Evolutionary conservation across 2,888 invertebrate genomes (phyloP).

Genomic region (Ophion ventricosus): DNA sequence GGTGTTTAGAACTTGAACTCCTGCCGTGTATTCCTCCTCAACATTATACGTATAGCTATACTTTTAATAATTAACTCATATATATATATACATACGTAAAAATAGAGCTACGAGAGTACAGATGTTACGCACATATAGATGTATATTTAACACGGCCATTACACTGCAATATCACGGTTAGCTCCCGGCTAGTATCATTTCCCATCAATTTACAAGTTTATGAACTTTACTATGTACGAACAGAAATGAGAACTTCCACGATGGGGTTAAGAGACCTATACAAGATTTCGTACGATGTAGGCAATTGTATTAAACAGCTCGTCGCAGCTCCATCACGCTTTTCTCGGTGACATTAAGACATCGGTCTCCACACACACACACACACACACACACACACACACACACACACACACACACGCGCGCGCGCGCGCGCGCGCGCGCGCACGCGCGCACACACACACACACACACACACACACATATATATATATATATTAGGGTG

Average conservation of each 20-base stretch:
- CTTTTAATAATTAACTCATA: conserved; percentile 1
- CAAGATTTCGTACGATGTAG: conserved; percentile 27
- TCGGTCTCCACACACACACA: too few species aligned
- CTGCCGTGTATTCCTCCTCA: conserved; percentile 36
- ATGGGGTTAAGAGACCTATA: background rate
- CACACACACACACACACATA: too few species aligned
- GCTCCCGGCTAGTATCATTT: conserved; percentile 51
- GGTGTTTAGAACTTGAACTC: conserved; percentile 58
- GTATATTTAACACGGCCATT: conserved; percentile 29
- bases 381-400: too few species aligned
- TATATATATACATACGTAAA: background rate
- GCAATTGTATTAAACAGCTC: conserved; percentile 61
- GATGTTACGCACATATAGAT: conserved; percentile 6
- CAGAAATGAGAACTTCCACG: conserved; percentile 49
- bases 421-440: too few species aligned
- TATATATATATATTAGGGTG: background rate
- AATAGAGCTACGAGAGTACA: conserved; percentile 2
- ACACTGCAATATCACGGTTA: conserved; percentile 45
- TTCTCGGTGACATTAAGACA: conserved; percentile 6
- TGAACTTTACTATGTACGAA: conserved; percentile 52
- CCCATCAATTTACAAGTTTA: conserved; percentile 65
- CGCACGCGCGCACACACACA: too few species aligned
- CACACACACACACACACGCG: too few species aligned
- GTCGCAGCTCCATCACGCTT: conserved; percentile 38
- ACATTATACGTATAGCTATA: conserved; percentile 5